phyloP scores from a whole-genome alignment of 2,113 vertebrate genomes.

The Epinephelus lanceolatus region DNA sequence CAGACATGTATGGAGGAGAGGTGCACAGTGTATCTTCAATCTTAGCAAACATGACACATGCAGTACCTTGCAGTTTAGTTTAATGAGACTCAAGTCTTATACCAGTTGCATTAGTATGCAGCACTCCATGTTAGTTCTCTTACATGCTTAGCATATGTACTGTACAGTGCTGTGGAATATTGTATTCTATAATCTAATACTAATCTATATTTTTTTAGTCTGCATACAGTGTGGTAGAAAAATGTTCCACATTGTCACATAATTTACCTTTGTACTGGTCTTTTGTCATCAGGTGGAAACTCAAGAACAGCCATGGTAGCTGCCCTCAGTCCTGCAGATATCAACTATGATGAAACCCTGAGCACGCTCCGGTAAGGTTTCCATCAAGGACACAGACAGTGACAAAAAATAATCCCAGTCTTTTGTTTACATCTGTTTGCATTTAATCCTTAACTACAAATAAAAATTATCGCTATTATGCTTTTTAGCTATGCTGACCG shows the following conservation, averaged over 20 bases:
- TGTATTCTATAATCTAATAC: neutral
- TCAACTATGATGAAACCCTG: slow-evolving; percentile 99
- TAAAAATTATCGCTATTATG: neutral
- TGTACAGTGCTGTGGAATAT: neutral
- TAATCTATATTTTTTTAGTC: neutral
- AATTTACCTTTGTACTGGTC: neutral
- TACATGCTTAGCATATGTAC: neutral
- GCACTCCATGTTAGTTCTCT: neutral
- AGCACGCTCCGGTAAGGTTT: slow-evolving; percentile 94
- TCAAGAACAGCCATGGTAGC: slow-evolving; percentile 99
- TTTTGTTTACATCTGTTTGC: neutral
- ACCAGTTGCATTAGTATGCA: slow-evolving; percentile 12
- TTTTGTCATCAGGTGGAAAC: slow-evolving; percentile 87
- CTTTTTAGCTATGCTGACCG: slow-evolving; percentile 93
- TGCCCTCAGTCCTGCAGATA: slow-evolving; percentile 98
- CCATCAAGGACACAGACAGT: neutral
- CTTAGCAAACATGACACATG: neutral
- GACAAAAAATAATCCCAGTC: neutral
- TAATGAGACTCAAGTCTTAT: neutral
- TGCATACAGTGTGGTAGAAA: neutral
- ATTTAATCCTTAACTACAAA: neutral
- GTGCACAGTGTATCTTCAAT: slow-evolving; percentile 21
- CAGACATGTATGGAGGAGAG: slow-evolving; percentile 12
- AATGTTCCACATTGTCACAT: neutral
- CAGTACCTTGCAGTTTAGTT: neutral